Evolutionary conservation across 1,140 invertebrate species (phyloP).

Genomic region (Brachionus asplanchnoidis): DNA sequence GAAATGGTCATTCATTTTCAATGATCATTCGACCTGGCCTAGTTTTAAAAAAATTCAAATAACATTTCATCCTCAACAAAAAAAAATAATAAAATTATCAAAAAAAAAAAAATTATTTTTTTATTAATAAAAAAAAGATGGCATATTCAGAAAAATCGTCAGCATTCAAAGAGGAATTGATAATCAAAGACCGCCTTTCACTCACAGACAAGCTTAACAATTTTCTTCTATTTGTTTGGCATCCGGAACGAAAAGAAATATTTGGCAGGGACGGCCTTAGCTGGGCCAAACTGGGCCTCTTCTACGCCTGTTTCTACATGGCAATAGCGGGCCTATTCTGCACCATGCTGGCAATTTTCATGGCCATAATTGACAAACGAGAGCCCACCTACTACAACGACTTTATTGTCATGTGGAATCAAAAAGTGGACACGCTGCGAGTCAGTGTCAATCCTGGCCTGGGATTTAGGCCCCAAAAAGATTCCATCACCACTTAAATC

Average conservation of each 20-base stretch:
- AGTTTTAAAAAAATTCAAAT: background rate
- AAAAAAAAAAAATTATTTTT: background rate
- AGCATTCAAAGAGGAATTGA: conserved; percentile 13
- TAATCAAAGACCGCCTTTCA: conserved; percentile 39
- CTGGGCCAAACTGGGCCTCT: conserved; percentile 39
- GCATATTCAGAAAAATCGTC: conserved; percentile 35
- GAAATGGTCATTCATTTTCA: background rate
- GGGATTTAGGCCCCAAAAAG: conserved; percentile 40
- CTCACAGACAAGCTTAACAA: conserved; percentile 33
- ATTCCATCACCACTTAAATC: conserved; percentile 14
- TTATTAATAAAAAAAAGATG: background rate
- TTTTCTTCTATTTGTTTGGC: conserved; percentile 42
- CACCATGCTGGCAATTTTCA: conserved; percentile 39
- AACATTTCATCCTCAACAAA: background rate
- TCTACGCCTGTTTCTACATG: conserved; percentile 43
- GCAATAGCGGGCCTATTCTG: conserved; percentile 17
- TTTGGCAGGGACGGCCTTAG: conserved; percentile 39
- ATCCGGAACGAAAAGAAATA: conserved; percentile 41
- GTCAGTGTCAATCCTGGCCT: conserved; percentile 16
- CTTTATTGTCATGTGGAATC: conserved; percentile 29
- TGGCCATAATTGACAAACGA: conserved; percentile 44
- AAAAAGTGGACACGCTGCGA: background rate
- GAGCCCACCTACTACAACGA: conserved; percentile 35
- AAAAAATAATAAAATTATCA: background rate
- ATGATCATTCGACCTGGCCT: background rate